Evolutionary conservation across 2,797 vertebrate genomes (phyloP).

Genomic region (Leptoclinus maculatus): DNA sequence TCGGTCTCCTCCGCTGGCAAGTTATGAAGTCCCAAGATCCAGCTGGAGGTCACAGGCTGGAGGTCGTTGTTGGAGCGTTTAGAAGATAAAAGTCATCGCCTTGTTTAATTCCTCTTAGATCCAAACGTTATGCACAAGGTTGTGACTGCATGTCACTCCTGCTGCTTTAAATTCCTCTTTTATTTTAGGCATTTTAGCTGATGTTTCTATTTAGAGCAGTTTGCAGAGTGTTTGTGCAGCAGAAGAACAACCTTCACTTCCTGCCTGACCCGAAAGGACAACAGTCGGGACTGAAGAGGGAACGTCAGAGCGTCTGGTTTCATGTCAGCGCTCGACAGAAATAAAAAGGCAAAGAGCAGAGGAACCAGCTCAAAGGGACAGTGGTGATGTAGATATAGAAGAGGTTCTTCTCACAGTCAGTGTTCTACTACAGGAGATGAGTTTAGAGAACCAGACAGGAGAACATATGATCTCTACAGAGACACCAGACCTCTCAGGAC

Average conservation of each 20-base stretch:
- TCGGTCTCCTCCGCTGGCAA: conserved; percentile 8
- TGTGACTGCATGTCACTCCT: not conserved
- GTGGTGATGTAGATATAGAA: not conserved
- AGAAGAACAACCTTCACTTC: conserved; percentile 4
- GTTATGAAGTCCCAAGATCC: conserved; percentile 27
- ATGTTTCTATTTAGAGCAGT: conserved; percentile 5
- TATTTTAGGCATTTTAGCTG: not conserved
- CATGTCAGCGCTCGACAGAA: not conserved
- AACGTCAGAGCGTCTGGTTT: conserved; percentile 1
- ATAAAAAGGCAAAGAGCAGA: not conserved
- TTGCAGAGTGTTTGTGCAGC: no score
- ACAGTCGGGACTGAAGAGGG: not conserved
- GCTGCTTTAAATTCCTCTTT: not conserved
- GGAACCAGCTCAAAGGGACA: not conserved
- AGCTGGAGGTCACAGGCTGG: conserved; percentile 30
- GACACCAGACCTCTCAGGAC: no score
- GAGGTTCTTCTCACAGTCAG: no score
- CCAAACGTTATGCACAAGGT: not conserved
- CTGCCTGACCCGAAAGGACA: not conserved
- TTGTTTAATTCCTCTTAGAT: not conserved
- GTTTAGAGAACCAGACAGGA: no score
- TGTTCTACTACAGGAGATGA: no score
- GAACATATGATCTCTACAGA: no score
- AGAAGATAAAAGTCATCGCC: not conserved
- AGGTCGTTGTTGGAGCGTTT: conserved; percentile 5